These are phyloP conservation scores for Semibalanus balanoides DNA, from an alignment of 1,140 invertebrate species.

Conservation along the genomic window DNA sequence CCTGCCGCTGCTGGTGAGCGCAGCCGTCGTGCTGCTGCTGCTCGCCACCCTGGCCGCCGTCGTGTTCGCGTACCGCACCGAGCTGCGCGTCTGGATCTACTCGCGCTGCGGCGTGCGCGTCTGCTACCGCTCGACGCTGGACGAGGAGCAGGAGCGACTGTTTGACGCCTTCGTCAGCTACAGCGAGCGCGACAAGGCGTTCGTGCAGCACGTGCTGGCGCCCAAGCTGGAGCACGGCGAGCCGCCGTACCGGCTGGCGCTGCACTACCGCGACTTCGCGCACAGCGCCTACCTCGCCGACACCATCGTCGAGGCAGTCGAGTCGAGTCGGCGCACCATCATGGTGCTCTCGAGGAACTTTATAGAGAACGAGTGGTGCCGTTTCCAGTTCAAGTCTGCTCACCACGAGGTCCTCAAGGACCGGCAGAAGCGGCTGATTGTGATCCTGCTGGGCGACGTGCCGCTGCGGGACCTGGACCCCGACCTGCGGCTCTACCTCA, in stretches of 20 bases:
- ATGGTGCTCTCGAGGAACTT: conserved; percentile 84
- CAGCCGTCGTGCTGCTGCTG: conserved; percentile 45
- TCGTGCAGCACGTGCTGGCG: conserved; percentile 65
- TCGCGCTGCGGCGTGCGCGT: conserved; percentile 45
- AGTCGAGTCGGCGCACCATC: conserved; percentile 74
- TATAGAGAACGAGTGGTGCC: conserved; percentile 82
- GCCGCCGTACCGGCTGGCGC: conserved; percentile 36
- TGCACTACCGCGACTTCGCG: conserved; percentile 33
- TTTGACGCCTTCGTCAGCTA: conserved; percentile 89
- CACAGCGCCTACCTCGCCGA: conserved; percentile 62
- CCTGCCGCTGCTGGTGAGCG: conserved; percentile 45
- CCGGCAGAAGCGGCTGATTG: conserved; percentile 54
- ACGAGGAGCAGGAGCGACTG: conserved; percentile 42
- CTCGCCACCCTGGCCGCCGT: conserved; percentile 36
- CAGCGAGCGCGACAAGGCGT: conserved; percentile 80
- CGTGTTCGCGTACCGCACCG: conserved; percentile 20
- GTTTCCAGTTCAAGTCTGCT: conserved; percentile 82
- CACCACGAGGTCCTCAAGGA: conserved; percentile 78
- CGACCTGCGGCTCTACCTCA: conserved; percentile 72
- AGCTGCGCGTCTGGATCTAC: conserved; percentile 36
- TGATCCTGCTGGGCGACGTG: conserved; percentile 68
- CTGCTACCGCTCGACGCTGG: conserved; percentile 37
- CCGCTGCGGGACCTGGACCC: conserved; percentile 71
- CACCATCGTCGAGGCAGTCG: conserved; percentile 76
- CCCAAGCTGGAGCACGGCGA: conserved; percentile 67